Percentiles rank a stretch among this genome's conserved stretches.
Evolutionary conservation across 2,888 invertebrate genomes (phyloP).

Genomic region (Lasioglossum marginatum): DNA sequence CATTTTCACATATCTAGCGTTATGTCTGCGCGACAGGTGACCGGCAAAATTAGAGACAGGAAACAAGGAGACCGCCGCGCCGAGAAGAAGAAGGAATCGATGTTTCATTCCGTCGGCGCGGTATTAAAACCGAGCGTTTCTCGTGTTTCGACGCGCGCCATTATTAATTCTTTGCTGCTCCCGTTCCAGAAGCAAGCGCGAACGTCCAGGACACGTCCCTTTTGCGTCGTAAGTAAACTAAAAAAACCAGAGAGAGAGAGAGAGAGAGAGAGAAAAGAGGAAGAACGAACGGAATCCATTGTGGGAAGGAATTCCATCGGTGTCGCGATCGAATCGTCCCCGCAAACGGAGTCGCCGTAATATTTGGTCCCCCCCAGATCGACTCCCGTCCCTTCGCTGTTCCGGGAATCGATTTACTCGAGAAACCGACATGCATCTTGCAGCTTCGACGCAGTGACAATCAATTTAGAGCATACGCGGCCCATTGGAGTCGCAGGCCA

Average conservation of each 20-base stretch:
- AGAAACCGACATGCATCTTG: constrained; percentile 65
- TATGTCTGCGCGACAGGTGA: background rate
- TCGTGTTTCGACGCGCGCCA: constrained; percentile 36
- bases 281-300: constrained; percentile 9
- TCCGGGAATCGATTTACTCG: constrained; percentile 54
- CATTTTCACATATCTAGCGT: too few relatives aligned
- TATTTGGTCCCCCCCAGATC: constrained; percentile 49
- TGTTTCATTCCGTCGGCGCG: constrained; percentile 38
- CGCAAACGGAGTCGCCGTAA: constrained; percentile 29
- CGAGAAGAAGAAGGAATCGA: constrained; percentile 28
- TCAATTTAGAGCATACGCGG: constrained; percentile 65
- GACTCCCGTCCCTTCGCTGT: constrained; percentile 22
- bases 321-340: constrained; percentile 9
- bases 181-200: constrained; percentile 26
- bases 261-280: background rate
- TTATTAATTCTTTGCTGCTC: constrained; percentile 48
- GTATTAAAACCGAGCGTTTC: constrained; percentile 49
- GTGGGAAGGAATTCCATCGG: constrained; percentile 19
- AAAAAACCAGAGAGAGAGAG: background rate
- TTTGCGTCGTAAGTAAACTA: constrained; percentile 12
- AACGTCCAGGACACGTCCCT: constrained; percentile 44
- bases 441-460: constrained; percentile 69
- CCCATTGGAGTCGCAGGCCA: constrained; percentile 12
- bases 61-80: background rate
- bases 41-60: background rate